A percentile compares a stretch with the other conserved stretches of the same genome.
These are phyloP conservation scores for Chrysina gloriosa DNA, from an alignment of 2,888 invertebrate genomes.

Conservation along the genomic window DNA sequence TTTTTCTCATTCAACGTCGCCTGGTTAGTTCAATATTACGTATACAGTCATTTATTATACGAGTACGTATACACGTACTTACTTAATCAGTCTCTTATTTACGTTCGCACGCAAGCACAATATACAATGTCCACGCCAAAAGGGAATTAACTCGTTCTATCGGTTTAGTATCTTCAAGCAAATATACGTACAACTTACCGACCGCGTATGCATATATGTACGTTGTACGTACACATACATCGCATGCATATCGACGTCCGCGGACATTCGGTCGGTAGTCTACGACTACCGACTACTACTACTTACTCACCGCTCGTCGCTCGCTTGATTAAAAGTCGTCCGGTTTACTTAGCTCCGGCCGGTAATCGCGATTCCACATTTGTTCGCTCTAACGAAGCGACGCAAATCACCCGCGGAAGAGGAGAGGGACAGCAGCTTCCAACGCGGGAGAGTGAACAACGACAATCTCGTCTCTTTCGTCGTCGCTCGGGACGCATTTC, in stretches of 20 bases:
- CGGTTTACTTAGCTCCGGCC: slow-evolving; percentile 40
- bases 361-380: slow-evolving; percentile 33
- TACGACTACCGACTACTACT: neutral
- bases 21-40: no score
- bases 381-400: slow-evolving; percentile 11
- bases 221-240: neutral
- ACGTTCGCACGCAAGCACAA: slow-evolving; percentile 51
- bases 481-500: no score
- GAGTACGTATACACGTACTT: neutral
- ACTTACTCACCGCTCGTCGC: neutral
- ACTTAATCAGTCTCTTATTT: slow-evolving; percentile 46
- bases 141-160: slow-evolving; percentile 49
- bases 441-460: no score
- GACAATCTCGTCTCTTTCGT: no score
- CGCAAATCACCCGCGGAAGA: slow-evolving; percentile 30
- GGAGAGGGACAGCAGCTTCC: no score
- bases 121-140: slow-evolving; percentile 49
- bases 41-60: slow-evolving; percentile 5
- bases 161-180: slow-evolving; percentile 8
- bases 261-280: no score
- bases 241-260: neutral
- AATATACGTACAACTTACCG: neutral
- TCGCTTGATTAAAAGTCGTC: slow-evolving; percentile 42
- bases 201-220: neutral
- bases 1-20: no score